phyloP scores from a whole-genome alignment of 2,888 invertebrate genomes.

The Phaedon cochleariae region DNA sequence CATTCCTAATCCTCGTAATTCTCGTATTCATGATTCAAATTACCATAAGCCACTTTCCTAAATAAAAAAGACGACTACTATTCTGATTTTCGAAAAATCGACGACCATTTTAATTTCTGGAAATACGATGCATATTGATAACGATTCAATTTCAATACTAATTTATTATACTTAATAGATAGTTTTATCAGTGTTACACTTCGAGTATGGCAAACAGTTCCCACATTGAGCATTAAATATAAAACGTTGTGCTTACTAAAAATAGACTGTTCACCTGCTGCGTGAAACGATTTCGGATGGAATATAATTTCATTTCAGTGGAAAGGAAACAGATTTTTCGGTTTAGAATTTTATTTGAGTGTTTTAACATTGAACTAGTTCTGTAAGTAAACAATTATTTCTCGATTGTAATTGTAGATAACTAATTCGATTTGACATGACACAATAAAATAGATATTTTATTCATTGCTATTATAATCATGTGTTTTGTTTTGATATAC shows the following conservation, averaged over 20 bases:
- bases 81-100: too few species aligned
- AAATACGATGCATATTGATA: background rate
- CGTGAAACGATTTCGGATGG: slow-evolving; percentile 1
- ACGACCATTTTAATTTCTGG: background rate
- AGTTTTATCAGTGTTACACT: slow-evolving; percentile 4
- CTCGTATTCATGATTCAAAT: too few species aligned
- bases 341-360: background rate
- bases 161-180: background rate
- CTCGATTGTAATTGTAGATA: too few species aligned
- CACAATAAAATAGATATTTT: too few species aligned
- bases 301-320: background rate
- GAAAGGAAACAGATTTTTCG: background rate
- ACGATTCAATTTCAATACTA: background rate
- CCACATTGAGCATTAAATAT: slow-evolving; percentile 29
- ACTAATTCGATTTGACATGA: too few species aligned
- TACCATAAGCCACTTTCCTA: too few species aligned
- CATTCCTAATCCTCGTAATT: too few species aligned
- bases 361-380: background rate
- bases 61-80: too few species aligned
- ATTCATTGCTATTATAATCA: too few species aligned
- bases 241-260: slow-evolving; percentile 34
- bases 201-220: slow-evolving; percentile 4
- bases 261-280: slow-evolving; percentile 47
- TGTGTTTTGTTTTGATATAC: too few species aligned
- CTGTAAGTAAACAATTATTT: too few species aligned